phyloP scores from a whole-genome alignment of 2,797 vertebrate species.

The Poeciliopsis paucimaculata region DNA sequence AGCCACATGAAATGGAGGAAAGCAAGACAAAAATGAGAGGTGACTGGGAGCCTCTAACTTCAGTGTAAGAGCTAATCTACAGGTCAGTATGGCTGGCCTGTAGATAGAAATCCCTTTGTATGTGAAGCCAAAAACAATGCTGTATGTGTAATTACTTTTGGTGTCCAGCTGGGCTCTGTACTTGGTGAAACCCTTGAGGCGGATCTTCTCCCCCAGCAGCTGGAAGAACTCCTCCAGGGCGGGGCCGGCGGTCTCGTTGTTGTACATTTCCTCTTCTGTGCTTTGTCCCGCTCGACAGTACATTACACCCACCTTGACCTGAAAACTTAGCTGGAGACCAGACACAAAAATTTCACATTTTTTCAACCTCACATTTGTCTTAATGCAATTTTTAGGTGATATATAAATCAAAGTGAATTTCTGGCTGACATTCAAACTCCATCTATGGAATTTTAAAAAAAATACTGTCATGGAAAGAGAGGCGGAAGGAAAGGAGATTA shows the following conservation, averaged over 20 bases:
- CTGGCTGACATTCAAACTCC: not conserved
- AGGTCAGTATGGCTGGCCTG: not conserved
- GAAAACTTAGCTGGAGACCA: constrained; percentile 90
- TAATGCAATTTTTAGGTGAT: not conserved
- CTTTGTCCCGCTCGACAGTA: constrained; percentile 95
- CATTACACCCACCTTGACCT: constrained; percentile 97
- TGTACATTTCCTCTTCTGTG: constrained; percentile 99
- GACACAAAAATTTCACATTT: constrained; percentile 1
- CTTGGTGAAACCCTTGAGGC: constrained; percentile 96
- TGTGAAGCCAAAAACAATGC: not conserved
- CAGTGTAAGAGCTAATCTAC: not conserved
- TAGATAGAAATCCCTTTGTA: not conserved
- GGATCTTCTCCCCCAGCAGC: constrained; percentile 94
- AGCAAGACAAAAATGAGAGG: not conserved
- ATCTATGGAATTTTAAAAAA: not conserved
- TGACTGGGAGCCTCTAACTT: not conserved
- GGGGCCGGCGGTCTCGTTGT: constrained; percentile 91
- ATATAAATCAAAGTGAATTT: not conserved
- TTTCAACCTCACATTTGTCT: not conserved
- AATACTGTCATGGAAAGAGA: not conserved
- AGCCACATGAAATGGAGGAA: not conserved
- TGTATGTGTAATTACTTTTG: constrained; percentile 80
- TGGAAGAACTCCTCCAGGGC: constrained; percentile 96
- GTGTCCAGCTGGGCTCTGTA: constrained; percentile 97
- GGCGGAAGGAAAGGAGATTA: not conserved